Evolutionary conservation across 2,113 vertebrate species (phyloP).

Genomic region (Madoqua kirkii): DNA sequence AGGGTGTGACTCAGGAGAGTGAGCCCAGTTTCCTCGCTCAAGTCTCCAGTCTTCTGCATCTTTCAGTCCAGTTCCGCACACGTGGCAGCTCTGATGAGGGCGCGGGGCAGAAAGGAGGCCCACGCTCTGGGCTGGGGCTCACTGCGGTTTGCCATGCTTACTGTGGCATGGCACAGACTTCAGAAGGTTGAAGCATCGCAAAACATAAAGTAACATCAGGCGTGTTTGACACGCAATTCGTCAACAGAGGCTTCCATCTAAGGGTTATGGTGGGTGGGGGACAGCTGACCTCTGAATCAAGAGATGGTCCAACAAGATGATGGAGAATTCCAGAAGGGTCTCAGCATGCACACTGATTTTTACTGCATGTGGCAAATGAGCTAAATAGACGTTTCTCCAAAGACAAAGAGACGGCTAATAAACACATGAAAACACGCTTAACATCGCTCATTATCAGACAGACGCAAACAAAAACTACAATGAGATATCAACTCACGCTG

Average conservation of each 20-base stretch:
- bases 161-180: fast-evolving
- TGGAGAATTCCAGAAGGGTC: background rate
- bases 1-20: fast-evolving
- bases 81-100: fast-evolving
- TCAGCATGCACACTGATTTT: background rate
- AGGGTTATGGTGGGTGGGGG: no score
- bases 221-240: fast-evolving
- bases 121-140: background rate
- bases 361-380: background rate
- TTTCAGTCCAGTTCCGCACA: background rate
- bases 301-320: background rate
- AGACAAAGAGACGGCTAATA: background rate
- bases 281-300: background rate
- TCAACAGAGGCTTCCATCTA: background rate
- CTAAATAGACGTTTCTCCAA: background rate
- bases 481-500: background rate
- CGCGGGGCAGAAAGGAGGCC: fast-evolving
- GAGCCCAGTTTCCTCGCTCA: background rate
- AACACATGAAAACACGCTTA: background rate
- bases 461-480: background rate
- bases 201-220: no score
- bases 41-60: no score
- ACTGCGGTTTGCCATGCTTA: fast-evolving
- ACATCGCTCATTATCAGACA: background rate
- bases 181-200: fast-evolving